phyloP scores from a whole-genome alignment of 2,113 vertebrate genomes.

The Cavia porcellus region DNA sequence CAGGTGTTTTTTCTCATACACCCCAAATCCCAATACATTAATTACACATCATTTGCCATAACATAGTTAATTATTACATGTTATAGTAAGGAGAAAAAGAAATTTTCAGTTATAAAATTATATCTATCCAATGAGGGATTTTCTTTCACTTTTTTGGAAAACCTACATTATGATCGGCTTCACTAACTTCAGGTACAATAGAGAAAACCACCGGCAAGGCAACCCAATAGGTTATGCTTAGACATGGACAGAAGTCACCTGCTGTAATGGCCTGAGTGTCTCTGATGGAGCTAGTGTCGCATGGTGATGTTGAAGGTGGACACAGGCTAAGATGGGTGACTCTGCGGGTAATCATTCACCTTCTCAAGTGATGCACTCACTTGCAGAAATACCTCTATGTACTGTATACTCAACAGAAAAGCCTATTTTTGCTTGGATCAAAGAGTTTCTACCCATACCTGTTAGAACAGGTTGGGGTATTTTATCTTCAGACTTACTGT shows the following conservation, averaged over 20 bases:
- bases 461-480: conserved; percentile 86
- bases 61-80: background rate
- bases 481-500: conserved; percentile 88
- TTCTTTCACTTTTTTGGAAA: background rate
- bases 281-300: background rate
- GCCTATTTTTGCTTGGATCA: conserved; percentile 84
- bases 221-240: background rate
- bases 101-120: background rate
- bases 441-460: conserved; percentile 84
- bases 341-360: background rate
- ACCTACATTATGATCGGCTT: background rate
- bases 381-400: background rate
- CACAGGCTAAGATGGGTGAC: background rate
- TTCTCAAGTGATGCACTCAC: background rate
- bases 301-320: rapidly evolving
- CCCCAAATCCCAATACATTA: background rate
- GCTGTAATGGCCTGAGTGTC: background rate
- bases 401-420: conserved; percentile 84
- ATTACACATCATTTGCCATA: conserved; percentile 1
- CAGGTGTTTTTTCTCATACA: background rate
- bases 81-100: conserved; percentile 5
- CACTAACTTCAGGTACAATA: background rate
- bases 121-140: background rate
- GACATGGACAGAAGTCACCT: background rate
- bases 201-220: background rate